These are phyloP conservation scores for Propithecus coquereli DNA, from an alignment of 2,113 vertebrate genomes.

Conservation along the genomic window DNA sequence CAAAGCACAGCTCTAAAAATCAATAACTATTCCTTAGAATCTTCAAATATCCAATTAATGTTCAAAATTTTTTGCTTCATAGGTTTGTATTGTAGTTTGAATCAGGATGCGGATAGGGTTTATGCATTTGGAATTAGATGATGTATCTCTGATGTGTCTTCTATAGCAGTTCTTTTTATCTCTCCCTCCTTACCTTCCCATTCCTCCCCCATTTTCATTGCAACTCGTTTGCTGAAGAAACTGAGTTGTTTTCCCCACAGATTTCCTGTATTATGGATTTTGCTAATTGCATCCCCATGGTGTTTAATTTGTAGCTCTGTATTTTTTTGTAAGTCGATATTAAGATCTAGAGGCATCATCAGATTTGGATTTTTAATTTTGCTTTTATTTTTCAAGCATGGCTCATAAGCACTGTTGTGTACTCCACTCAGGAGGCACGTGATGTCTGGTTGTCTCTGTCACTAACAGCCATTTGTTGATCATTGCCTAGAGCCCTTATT, in stretches of 20 bases:
- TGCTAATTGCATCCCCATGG: neutral
- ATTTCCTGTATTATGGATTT: neutral
- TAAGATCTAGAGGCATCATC: neutral
- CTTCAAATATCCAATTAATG: neutral
- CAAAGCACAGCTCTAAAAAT: neutral
- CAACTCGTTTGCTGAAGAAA: neutral
- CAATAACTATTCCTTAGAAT: neutral
- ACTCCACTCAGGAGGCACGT: neutral
- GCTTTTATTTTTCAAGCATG: neutral
- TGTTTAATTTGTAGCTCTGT: neutral
- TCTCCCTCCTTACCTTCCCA: neutral
- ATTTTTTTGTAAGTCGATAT: neutral
- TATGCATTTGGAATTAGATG: neutral
- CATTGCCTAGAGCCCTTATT: neutral
- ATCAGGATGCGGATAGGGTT: neutral
- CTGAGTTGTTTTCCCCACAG: neutral
- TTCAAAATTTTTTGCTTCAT: neutral
- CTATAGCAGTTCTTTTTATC: neutral
- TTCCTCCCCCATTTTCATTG: neutral
- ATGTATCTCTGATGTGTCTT: neutral
- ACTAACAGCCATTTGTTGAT: neutral
- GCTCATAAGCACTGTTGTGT: neutral
- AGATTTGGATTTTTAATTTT: neutral
- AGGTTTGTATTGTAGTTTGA: neutral
- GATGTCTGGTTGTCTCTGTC: neutral